These are phyloP conservation scores for Merluccius polli DNA, from an alignment of 2,797 vertebrate genomes.

Conservation along the genomic window DNA sequence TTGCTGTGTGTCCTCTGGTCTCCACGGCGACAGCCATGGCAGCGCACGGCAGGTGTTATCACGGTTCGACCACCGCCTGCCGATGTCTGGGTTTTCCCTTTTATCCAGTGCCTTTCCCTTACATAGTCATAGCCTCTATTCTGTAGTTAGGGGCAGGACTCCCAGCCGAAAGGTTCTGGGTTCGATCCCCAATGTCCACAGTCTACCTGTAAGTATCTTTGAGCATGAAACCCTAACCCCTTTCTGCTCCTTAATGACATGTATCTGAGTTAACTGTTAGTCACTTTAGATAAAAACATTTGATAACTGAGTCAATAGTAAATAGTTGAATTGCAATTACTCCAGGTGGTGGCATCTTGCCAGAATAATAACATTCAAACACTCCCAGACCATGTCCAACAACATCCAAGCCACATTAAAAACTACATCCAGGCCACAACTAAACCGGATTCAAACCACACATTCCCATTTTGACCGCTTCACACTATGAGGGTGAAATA, in stretches of 20 bases:
- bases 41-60: background rate
- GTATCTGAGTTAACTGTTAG: background rate
- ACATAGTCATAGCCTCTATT: background rate
- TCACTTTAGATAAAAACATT: background rate
- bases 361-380: slow-evolving; percentile 61
- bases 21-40: background rate
- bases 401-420: background rate
- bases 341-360: slow-evolving; percentile 60
- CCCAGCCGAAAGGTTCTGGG: background rate
- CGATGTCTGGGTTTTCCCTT: background rate
- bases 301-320: slow-evolving; percentile 21
- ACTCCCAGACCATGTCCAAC: background rate
- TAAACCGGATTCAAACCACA: background rate
- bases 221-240: background rate
- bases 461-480: slow-evolving; percentile 59
- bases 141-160: background rate
- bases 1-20: background rate
- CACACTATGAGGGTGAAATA: slow-evolving; percentile 52
- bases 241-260: too few species aligned
- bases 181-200: background rate
- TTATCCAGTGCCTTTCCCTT: background rate
- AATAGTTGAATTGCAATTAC: slow-evolving; percentile 56
- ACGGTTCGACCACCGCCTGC: background rate
- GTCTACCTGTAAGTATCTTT: background rate
- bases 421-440: background rate